Base-by-base conservation (phyloP, 1,140 invertebrate genomes). In the Anastatus disparis region DNA sequence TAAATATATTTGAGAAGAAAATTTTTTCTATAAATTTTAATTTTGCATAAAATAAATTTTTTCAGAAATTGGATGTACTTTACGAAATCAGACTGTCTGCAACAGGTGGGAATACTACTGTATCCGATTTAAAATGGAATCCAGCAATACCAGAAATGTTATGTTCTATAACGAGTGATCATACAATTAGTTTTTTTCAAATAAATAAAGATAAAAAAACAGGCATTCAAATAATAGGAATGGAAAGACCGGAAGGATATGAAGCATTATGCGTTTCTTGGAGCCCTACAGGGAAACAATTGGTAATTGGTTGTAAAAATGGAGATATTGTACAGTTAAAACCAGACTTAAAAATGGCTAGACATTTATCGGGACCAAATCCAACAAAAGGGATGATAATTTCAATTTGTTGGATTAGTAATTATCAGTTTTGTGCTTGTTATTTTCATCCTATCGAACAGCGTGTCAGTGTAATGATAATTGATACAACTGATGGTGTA, bases 201-300 rank as follows among this genome's bases (percentile, higher is more conserved):
- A 65, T 85, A 15, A 83, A 77, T 50, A 67, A 68, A 8, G 79
- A 84, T 6, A 77, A 79, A 58, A 78, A 76, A 58, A 42, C 75
- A n/a, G 72, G 72, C 27, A 63, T 77, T 40, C 70, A 71, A 52
- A 42, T 82, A 42, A 61, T 78, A 38, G 76, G 73, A 38, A 58
- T 81, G 56, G 76, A 81, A 56, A 80, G 74, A 70, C n/a, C 81
- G 8, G 70, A 75, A 7, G 75, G 73, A 3, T 8, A 81, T 1
- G 79, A 83, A 42, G 78, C 79, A 8, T 58, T 81, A 1, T 89
- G 87, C 63, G 76, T 90, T 13, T 89, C 88, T 42, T 94, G 93
- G 93, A 93, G 92, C 81, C 92, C 92, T 2, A 93, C 93, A 82
- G 93, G 93, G 2, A 94, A 93, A 76, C 92, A 94, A 78, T 76